phyloP scores from a whole-genome alignment of 2,797 vertebrate genomes.

The Gallinago solitaria region DNA sequence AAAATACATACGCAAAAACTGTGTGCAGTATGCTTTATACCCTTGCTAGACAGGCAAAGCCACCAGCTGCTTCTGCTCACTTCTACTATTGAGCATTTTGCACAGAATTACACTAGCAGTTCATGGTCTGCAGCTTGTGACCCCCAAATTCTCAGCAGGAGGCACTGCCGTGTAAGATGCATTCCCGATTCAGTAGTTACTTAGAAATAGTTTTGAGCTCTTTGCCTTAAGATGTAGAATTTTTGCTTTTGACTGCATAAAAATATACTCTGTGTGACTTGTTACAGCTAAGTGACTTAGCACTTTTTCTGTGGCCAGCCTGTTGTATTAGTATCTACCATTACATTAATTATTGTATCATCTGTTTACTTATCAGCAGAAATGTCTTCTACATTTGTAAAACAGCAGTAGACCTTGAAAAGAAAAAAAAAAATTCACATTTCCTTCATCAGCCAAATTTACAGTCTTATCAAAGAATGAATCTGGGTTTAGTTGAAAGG shows the following conservation, averaged over 20 bases:
- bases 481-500: background rate
- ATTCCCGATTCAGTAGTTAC: background rate
- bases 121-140: background rate
- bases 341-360: background rate
- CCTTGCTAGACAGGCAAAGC: background rate
- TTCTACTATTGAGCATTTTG: background rate
- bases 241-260: background rate
- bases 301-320: background rate
- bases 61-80: background rate
- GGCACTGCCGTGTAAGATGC: background rate
- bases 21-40: background rate
- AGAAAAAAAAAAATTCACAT: background rate
- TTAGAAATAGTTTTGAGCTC: background rate
- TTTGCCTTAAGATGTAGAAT: background rate
- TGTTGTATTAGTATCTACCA: background rate
- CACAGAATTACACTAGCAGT: background rate
- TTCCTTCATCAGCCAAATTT: background rate
- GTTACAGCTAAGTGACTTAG: background rate
- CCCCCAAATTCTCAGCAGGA: background rate
- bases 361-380: background rate
- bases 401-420: background rate
- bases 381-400: background rate
- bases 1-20: background rate
- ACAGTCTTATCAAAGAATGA: background rate
- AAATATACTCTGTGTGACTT: background rate